These are phyloP conservation scores for Chaenogobius annularis DNA, from an alignment of 2,113 vertebrate species.

Conservation along the genomic window DNA sequence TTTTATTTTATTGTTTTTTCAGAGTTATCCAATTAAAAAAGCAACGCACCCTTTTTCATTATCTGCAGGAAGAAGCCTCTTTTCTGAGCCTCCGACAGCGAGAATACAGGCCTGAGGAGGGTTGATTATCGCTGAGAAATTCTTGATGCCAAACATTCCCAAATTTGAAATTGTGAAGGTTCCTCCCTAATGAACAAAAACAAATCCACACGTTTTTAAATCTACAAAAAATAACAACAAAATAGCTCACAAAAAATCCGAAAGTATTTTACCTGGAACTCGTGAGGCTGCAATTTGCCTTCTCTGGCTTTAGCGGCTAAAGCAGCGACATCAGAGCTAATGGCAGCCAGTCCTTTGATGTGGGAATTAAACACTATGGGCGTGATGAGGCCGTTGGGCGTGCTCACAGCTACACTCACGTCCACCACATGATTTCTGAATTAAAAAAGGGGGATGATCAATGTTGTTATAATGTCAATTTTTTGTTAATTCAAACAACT, in stretches of 20 bases:
- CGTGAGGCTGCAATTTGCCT: slow-evolving; percentile 93
- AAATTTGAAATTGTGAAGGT: slow-evolving; percentile 98
- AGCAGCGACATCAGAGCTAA: slow-evolving; percentile 83
- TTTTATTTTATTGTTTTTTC: too few species aligned
- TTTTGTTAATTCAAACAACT: neutral
- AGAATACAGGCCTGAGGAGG: slow-evolving; percentile 97
- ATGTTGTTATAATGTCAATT: too few species aligned
- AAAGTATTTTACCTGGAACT: slow-evolving; percentile 86
- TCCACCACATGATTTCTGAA: slow-evolving; percentile 96
- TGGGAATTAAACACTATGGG: slow-evolving; percentile 98
- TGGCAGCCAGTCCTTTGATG: slow-evolving; percentile 88
- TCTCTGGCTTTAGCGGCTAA: slow-evolving; percentile 90
- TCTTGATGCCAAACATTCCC: slow-evolving; percentile 99
- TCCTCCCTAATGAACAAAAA: slow-evolving; percentile 81
- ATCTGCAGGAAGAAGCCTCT: slow-evolving; percentile 88
- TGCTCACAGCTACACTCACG: slow-evolving; percentile 91
- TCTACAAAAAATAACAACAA: neutral
- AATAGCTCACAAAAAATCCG: neutral
- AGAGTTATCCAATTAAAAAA: too few species aligned
- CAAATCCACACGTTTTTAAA: neutral
- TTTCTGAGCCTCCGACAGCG: slow-evolving; percentile 90
- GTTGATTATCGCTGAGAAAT: slow-evolving; percentile 98
- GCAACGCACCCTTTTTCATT: slow-evolving; percentile 90
- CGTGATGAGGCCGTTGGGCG: slow-evolving; percentile 91
- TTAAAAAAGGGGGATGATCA: too few species aligned